Conservation (phyloP, 2,888 invertebrate species). For the Drosophila paramelanica region DNA sequence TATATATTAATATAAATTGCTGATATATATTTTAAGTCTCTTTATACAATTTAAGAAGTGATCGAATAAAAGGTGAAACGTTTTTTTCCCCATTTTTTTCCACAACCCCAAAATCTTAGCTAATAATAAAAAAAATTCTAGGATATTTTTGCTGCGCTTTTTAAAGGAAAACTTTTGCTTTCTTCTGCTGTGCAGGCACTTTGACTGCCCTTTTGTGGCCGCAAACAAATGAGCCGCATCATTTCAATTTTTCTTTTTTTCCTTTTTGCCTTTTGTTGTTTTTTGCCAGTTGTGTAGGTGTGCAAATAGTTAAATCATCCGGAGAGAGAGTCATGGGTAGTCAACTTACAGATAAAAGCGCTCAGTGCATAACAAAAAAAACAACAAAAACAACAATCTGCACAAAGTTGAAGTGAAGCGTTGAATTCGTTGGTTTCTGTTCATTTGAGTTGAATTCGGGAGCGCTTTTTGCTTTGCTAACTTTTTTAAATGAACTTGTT, state of each 20-base stretch:
- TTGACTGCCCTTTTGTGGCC: constrained; percentile 55
- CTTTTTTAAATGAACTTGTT: constrained; percentile 79
- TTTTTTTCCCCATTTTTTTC: too few relatives aligned
- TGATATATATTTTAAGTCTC: too few relatives aligned
- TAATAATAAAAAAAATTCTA: neutral
- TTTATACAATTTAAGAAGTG: too few relatives aligned
- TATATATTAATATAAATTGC: too few relatives aligned
- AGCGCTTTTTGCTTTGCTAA: constrained; percentile 52
- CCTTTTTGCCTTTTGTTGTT: constrained; percentile 2
- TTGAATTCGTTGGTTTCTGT: constrained; percentile 66
- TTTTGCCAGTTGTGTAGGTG: constrained; percentile 37
- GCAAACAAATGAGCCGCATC: constrained; percentile 74
- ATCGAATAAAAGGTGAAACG: too few relatives aligned
- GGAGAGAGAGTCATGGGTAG: neutral
- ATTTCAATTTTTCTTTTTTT: constrained; percentile 41
- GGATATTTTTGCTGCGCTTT: constrained; percentile 2
- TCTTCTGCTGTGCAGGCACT: neutral
- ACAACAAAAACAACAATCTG: constrained; percentile 23
- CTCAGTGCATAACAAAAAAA: constrained; percentile 6
- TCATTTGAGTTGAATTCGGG: constrained; percentile 63
- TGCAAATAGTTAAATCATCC: constrained; percentile 52
- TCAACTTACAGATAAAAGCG: constrained; percentile 25
- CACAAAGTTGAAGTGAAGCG: constrained; percentile 75
- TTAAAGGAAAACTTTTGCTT: neutral
- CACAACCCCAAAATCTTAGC: too few relatives aligned